phyloP scores from a whole-genome alignment of 2,113 vertebrate species.

The Gasterosteus aculeatus region DNA sequence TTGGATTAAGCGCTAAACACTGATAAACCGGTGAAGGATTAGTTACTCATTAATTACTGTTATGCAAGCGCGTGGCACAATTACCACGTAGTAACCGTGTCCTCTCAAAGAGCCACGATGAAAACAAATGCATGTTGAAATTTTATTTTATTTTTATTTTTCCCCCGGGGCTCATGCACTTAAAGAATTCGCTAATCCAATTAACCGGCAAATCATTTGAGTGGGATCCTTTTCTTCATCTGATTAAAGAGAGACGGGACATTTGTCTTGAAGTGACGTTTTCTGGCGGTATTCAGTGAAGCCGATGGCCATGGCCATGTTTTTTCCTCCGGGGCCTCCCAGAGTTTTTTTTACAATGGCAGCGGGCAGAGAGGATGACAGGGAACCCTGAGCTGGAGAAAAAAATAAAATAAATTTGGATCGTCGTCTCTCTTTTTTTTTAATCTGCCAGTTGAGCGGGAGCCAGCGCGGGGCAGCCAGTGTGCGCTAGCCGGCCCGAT shows the following conservation, averaged over 20 bases:
- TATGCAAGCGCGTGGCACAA: background rate
- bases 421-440: conserved; percentile 49
- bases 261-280: conserved; percentile 30
- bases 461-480: conserved; percentile 74
- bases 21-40: background rate
- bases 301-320: too few relatives aligned
- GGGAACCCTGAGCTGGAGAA: conserved; percentile 55
- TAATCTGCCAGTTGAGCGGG: conserved; percentile 73
- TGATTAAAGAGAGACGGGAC: conserved; percentile 43
- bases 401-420: conserved; percentile 70
- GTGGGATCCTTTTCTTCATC: conserved; percentile 31
- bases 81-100: background rate
- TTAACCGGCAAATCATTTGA: conserved; percentile 43
- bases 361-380: conserved; percentile 51
- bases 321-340: conserved; percentile 32
- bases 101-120: background rate
- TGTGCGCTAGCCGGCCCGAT: conserved; percentile 57
- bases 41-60: conserved; percentile 22
- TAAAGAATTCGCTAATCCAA: too few relatives aligned
- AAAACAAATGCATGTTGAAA: background rate
- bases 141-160: background rate
- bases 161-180: conserved; percentile 31
- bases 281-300: conserved; percentile 7
- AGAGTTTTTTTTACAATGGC: conserved; percentile 36
- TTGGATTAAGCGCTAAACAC: background rate